These are phyloP conservation scores for Sebastes kiyomatsui DNA, from an alignment of 2,797 vertebrate genomes.

Conservation along the genomic window DNA sequence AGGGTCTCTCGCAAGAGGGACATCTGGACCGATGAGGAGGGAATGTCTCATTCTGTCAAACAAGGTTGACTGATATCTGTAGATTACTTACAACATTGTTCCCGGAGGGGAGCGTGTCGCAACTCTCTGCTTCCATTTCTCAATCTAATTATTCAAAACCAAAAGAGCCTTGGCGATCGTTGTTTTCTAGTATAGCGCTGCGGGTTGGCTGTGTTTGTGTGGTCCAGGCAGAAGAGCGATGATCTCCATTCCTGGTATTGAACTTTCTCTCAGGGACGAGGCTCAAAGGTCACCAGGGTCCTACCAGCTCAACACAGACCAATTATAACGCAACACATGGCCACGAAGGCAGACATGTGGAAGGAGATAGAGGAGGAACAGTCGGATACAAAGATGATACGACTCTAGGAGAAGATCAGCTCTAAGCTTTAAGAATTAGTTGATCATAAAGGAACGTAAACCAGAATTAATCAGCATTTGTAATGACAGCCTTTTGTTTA, in stretches of 20 bases:
- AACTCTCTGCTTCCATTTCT: slow-evolving; percentile 30
- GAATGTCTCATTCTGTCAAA: slow-evolving; percentile 57
- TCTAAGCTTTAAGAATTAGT: neutral
- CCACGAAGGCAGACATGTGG: neutral
- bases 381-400: neutral
- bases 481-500: slow-evolving; percentile 36
- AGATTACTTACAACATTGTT: slow-evolving; percentile 27
- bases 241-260: slow-evolving; percentile 65
- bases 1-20: slow-evolving; percentile 30
- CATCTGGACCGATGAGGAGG: slow-evolving; percentile 45
- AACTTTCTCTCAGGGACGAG: slow-evolving; percentile 48
- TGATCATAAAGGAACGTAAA: slow-evolving; percentile 14
- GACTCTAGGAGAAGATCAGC: neutral
- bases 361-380: slow-evolving; percentile 11
- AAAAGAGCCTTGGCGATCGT: neutral
- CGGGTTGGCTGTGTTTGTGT: slow-evolving; percentile 22
- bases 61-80: slow-evolving; percentile 59
- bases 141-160: slow-evolving; percentile 7
- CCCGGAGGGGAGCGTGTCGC: slow-evolving; percentile 5
- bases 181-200: neutral
- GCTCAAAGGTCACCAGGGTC: slow-evolving; percentile 56
- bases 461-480: neutral
- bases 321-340: slow-evolving; percentile 45
- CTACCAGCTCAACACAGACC: slow-evolving; percentile 43
- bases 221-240: slow-evolving; percentile 43